Base-by-base conservation (phyloP, 2,888 invertebrate species). In the Timema cristinae region DNA sequence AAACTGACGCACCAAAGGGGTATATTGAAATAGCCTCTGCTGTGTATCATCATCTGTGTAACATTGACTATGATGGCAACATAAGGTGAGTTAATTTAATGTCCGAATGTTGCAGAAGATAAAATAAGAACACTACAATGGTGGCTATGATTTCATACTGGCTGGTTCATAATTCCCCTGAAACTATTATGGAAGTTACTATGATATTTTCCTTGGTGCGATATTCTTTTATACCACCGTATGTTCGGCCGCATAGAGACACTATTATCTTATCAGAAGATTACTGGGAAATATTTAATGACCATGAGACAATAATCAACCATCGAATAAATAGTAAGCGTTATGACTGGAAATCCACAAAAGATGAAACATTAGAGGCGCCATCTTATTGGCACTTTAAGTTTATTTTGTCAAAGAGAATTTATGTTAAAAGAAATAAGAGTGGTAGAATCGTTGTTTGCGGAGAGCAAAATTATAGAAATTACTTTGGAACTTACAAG, bases 211-310 rank as follows among this genome's bases (percentile, higher is more conserved):
- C 63, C 11, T 13, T 63, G 10, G 47, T 63, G 10, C 32, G 10
- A 10, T 1, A 63, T 8, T 63, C 63, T 6, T 16, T 11, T 63
- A 63, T 63, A 9, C 47, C 32, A 63, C 48, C 16, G 47, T 13
- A 0, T 63, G 63, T 16, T 32, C 0, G 9, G 63, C 32, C 47
- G 10, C 16, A 63, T 63, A 10, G 0, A 63, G 47, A 32, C 7
- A 32, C 47, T 9, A 63, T 63, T 13, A 63, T 63, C 10, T 48
- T 5, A 10, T 2, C 63, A 9, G 47, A 63, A 5, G 9, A 63
- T 47, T 63, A 63, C 32, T 47, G 47, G 10, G 63, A 63, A 47
- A 63, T 63, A 63, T 63, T 63, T 63, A 63, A 16, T 48, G 63
- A 63, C 0, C 48, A 11, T 63, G 63, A 48, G 9, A 63, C 63